phyloP scores from a whole-genome alignment of 2,113 vertebrate species.

The Cryptotis parvus region DNA sequence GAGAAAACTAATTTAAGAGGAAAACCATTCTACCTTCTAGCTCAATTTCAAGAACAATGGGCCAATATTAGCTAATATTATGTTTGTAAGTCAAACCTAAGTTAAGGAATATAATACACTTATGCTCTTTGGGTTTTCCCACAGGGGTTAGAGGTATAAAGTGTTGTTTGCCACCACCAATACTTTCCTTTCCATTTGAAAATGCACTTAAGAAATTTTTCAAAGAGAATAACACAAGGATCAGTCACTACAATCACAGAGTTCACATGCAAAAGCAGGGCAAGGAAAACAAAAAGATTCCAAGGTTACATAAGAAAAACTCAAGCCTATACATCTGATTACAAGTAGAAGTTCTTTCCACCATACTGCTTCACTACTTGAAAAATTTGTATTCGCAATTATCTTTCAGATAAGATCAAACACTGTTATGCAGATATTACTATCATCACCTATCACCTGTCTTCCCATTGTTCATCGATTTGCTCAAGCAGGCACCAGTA shows the following conservation, averaged over 20 bases:
- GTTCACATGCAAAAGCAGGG: not conserved
- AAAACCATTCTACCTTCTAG: slow-evolving; percentile 8
- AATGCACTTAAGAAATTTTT: not conserved
- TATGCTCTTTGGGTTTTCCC: not conserved
- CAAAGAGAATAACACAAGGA: not conserved
- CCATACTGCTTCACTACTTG: not conserved
- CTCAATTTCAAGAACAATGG: not conserved
- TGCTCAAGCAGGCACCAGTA: too few relatives aligned
- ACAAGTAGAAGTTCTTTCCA: not conserved
- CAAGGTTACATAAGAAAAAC: not conserved
- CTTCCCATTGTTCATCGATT: too few relatives aligned
- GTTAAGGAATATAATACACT: not conserved
- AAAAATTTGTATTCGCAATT: not conserved
- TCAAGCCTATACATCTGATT: not conserved
- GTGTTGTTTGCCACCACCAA: not conserved
- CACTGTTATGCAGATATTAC: not conserved
- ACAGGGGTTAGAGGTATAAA: too few relatives aligned
- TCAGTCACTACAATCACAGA: not conserved
- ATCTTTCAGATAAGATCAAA: slow-evolving; percentile 28
- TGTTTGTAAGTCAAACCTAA: not conserved
- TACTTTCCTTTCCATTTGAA: not conserved
- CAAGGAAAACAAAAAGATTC: not conserved
- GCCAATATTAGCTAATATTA: not conserved
- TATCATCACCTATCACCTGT: too few relatives aligned
- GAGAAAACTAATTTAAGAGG: slow-evolving; percentile 42